These are phyloP conservation scores for Netelia virgata DNA, from an alignment of 2,888 invertebrate species.

Conservation along the genomic window DNA sequence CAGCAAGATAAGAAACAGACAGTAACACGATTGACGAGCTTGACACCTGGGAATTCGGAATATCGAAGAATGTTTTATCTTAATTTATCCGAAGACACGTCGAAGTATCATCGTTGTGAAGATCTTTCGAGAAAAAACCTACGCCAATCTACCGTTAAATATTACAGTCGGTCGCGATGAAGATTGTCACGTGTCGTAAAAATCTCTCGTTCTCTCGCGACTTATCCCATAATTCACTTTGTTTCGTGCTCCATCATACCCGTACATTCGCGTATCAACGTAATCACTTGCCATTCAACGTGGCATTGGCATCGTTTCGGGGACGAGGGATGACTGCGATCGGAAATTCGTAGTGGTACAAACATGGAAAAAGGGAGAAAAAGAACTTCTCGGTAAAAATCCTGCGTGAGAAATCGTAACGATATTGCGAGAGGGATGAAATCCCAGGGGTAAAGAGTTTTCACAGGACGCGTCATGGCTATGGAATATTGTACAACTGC, in stretches of 20 bases:
- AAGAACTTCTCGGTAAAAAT: neutral
- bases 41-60: neutral
- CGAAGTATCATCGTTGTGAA: neutral
- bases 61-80: neutral
- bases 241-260: neutral
- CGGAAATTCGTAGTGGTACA: neutral
- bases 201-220: neutral
- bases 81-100: neutral
- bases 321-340: neutral
- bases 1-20: neutral
- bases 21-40: neutral
- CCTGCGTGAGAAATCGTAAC: constrained; percentile 15
- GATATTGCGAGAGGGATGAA: constrained; percentile 9
- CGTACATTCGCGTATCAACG: neutral
- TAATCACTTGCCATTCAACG: neutral
- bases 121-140: neutral
- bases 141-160: no score
- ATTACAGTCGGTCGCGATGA: neutral
- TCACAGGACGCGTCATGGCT: neutral
- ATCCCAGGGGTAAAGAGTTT: constrained; percentile 10
- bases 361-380: neutral
- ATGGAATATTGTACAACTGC: constrained; percentile 17
- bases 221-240: neutral
- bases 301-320: neutral
- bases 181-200: neutral